phyloP scores from a whole-genome alignment of 2,113 vertebrate genomes.

The Spea bombifrons region DNA sequence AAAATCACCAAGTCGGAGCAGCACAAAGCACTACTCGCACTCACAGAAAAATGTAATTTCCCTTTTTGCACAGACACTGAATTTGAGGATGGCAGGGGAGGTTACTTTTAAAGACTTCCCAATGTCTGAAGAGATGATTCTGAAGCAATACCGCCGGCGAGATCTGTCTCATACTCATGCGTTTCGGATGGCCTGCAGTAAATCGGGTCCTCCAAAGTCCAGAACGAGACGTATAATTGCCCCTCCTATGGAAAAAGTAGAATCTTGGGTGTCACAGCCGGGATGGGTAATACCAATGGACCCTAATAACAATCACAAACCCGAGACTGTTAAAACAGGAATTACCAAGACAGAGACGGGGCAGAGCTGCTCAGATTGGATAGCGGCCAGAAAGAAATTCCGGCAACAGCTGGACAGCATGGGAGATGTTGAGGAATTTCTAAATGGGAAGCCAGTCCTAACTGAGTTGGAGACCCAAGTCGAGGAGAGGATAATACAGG shows the following conservation, averaged over 20 bases:
- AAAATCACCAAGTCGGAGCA: too few species aligned
- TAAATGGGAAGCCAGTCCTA: constrained; percentile 23
- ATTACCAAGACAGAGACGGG: background rate
- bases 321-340: background rate
- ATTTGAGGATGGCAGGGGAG: constrained; percentile 18
- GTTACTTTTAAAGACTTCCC: constrained; percentile 18
- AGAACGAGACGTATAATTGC: constrained; percentile 43
- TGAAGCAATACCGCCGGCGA: constrained; percentile 47
- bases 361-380: constrained; percentile 11
- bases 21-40: too few species aligned
- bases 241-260: background rate
- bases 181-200: constrained; percentile 32
- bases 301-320: background rate
- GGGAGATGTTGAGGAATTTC: constrained; percentile 17
- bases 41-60: too few species aligned
- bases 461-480: constrained; percentile 9
- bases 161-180: constrained; percentile 37
- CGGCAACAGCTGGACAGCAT: constrained; percentile 31
- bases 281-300: background rate
- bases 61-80: background rate
- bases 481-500: constrained; percentile 1
- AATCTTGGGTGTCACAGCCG: background rate
- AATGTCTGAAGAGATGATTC: constrained; percentile 38
- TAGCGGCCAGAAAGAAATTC: constrained; percentile 15
- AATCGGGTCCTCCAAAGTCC: constrained; percentile 38